A percentile compares a stretch with the other conserved stretches of the same genome.
Evolutionary conservation across 2,797 vertebrate species (phyloP).

Genomic region (Rhinichthys osculus): DNA sequence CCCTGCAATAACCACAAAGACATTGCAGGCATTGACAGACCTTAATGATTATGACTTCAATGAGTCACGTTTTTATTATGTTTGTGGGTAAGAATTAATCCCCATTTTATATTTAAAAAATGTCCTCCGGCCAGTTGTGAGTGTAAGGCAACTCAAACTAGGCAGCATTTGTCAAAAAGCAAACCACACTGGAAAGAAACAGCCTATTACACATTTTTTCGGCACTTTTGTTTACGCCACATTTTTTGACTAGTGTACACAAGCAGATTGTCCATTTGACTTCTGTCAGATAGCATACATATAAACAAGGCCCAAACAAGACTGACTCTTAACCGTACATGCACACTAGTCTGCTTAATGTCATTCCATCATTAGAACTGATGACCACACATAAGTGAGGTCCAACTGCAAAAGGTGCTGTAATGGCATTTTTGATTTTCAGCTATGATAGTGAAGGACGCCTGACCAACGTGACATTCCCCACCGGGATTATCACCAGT

Average conservation of each 20-base stretch:
- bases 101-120: not conserved
- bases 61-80: not conserved
- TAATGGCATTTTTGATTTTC: conserved; percentile 43
- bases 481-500: conserved; percentile 94
- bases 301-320: not conserved
- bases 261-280: conserved; percentile 1
- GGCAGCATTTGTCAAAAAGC: not conserved
- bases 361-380: not conserved
- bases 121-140: not conserved
- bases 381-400: not conserved
- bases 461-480: conserved; percentile 97
- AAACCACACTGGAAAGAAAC: not conserved
- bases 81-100: conserved; percentile 10
- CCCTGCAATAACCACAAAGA: conserved; percentile 29
- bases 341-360: not conserved
- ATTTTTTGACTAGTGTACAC: not conserved
- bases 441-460: conserved; percentile 97
- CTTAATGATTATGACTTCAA: not conserved
- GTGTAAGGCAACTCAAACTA: not conserved
- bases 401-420: not conserved
- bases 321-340: not conserved
- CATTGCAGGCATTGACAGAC: not conserved
- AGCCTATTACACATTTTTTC: not conserved
- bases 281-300: not conserved
- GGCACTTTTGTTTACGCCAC: not conserved